phyloP scores from a whole-genome alignment of 2,888 invertebrate species.

The Zhuqinia jingwanae region DNA sequence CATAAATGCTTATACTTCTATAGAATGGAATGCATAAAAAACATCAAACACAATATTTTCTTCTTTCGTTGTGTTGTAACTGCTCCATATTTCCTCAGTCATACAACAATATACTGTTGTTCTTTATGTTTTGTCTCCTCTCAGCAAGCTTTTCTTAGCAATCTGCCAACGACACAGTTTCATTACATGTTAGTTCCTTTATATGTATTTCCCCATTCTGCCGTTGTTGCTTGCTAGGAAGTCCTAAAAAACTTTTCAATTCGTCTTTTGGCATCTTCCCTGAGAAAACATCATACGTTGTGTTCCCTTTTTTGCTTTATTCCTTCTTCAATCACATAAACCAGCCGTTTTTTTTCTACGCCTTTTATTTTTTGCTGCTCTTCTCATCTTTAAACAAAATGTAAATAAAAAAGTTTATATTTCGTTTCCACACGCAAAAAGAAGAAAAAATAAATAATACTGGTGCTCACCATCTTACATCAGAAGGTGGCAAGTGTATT shows the following conservation, averaged over 20 bases:
- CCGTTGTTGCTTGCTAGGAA: not conserved
- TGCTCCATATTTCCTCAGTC: not conserved
- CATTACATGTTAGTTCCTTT: not conserved
- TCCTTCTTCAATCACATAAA: not conserved
- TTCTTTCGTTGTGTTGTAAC: no score
- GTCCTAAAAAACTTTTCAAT: not conserved
- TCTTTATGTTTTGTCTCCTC: not conserved
- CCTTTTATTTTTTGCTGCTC: not conserved
- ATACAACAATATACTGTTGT: not conserved
- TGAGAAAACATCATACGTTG: constrained; percentile 10
- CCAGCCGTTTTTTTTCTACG: not conserved
- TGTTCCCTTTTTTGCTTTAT: not conserved
- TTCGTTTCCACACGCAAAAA: not conserved
- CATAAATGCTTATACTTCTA: no score
- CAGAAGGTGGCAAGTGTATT: no score
- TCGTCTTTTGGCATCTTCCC: constrained; percentile 5
- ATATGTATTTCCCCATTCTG: not conserved
- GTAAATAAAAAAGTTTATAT: not conserved
- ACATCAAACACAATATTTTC: not conserved
- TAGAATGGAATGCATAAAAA: not conserved
- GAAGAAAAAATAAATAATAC: no score
- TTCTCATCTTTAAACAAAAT: not conserved
- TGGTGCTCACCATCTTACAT: no score
- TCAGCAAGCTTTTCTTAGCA: not conserved
- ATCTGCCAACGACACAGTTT: not conserved